A percentile compares a stretch with the other conserved stretches of the same genome.
Evolutionary conservation across 35 echinoderm and acorn worm species (phyloP).

Genomic region (Heliocidaris tuberculata): DNA sequence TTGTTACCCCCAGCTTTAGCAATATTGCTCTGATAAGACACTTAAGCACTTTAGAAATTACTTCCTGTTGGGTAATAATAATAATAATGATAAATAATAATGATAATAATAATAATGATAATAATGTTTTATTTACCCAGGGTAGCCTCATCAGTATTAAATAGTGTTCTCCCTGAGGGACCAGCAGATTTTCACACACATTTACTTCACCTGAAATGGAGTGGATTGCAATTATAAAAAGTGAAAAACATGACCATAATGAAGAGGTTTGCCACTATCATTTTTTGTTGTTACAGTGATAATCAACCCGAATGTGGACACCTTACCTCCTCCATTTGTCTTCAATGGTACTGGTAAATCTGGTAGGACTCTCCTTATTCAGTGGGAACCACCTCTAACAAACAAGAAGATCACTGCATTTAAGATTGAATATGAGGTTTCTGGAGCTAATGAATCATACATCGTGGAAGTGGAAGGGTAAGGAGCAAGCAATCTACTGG

Average conservation of each 20-base stretch:
- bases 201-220: too few relatives aligned
- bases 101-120: too few relatives aligned
- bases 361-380: background rate
- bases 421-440: slow-evolving; percentile 1
- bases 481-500: background rate
- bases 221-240: too few relatives aligned
- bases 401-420: slow-evolving; percentile 7
- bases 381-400: slow-evolving; percentile 15
- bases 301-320: background rate
- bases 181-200: too few relatives aligned
- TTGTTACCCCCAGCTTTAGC: too few relatives aligned
- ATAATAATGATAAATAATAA: too few relatives aligned
- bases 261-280: background rate
- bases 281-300: background rate
- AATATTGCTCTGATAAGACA: too few relatives aligned
- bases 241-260: background rate
- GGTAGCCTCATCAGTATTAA: too few relatives aligned
- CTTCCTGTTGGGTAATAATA: too few relatives aligned
- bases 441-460: background rate
- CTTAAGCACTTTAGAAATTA: too few relatives aligned
- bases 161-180: too few relatives aligned
- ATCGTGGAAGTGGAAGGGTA: slow-evolving; percentile 39
- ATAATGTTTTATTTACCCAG: too few relatives aligned
- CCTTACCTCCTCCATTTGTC: background rate
- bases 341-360: background rate